Conservation (phyloP, 2,888 invertebrate genomes). For the Noctua janthe region DNA sequence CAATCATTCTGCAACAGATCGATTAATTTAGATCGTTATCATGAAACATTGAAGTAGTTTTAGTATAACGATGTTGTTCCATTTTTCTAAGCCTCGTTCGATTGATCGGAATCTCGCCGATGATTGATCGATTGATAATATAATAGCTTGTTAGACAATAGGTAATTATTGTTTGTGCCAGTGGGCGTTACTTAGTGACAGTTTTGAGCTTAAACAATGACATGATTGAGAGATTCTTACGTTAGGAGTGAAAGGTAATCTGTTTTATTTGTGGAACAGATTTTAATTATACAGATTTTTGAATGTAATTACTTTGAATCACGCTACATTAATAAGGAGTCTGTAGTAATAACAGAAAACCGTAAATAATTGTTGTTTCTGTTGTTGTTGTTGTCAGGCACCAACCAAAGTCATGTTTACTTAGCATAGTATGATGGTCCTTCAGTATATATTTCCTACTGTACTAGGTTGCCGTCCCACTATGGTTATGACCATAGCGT, state of each 20-base stretch:
- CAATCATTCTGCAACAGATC: slow-evolving; percentile 19
- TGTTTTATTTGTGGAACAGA: slow-evolving; percentile 36
- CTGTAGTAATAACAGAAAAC: neutral
- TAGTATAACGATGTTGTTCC: slow-evolving; percentile 41
- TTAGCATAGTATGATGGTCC: neutral
- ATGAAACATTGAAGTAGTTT: slow-evolving; percentile 47
- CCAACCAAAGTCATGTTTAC: too few relatives aligned
- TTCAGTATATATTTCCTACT: too few relatives aligned
- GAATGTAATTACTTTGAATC: neutral
- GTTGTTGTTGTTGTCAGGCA: neutral
- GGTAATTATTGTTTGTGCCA: slow-evolving; percentile 60
- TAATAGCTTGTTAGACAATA: slow-evolving; percentile 60
- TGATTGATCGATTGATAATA: slow-evolving; percentile 60
- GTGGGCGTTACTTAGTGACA: slow-evolving; percentile 53
- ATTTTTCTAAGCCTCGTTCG: slow-evolving; percentile 52
- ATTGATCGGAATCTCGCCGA: slow-evolving; percentile 54
- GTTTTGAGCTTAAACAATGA: slow-evolving; percentile 48
- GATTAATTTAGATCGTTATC: slow-evolving; percentile 64
- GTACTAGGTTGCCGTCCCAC: neutral
- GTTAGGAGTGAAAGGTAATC: slow-evolving; percentile 48
- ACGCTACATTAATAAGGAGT: neutral
- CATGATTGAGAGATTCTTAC: slow-evolving; percentile 52
- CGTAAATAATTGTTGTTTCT: neutral
- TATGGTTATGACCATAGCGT: too few relatives aligned
- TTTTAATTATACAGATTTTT: slow-evolving; percentile 28